Evolutionary conservation across 2,797 vertebrate genomes (phyloP), one percentile per base, ranked within the genome.

Genomic region (Tinamus major): DNA sequence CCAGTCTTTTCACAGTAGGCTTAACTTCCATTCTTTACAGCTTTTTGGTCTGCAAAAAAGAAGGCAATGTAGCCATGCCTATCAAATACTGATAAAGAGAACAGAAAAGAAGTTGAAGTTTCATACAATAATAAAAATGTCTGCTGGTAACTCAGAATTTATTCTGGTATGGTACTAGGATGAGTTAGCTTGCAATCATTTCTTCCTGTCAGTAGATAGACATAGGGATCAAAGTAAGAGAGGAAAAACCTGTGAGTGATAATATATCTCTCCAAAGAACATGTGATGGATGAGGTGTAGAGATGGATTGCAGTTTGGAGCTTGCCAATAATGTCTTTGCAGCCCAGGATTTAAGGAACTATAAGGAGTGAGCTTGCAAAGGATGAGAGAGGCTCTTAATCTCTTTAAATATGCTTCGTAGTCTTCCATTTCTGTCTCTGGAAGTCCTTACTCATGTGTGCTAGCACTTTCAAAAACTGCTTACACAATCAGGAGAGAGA

Each of bases 21-120:
- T 79, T 83, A 75, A n/a, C 44, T 19, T 87, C 11, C 46, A 70
- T 94, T 94, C 89, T 86, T 78, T 72, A n/a, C 42, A 29, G 35
- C 74, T 89, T 91, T 48, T 89, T 78, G 82, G 56, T 77, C 80
- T 82, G 51, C 9, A 79, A 44, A 84, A 94, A 65, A 35, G 55
- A 84, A 84, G 64, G 42, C 19, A 31, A 87, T 44, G 62, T 59
- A 92, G 31, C 17, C 49, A 27, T 62, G 26, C 78, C 83, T 80
- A 33, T 80, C 69, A 79, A 69, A 35, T 24, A 84, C 61, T 77
- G 53, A 31, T 37, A 80, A 85, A 19, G 70, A 14, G 44, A 75
- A 53, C 20, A 81, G 78, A 78, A 61, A 29, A 48, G 31, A 13
- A 67, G 20, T 46, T 75, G 17, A 81, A 68, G 10, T 58, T 81